phyloP scores from a whole-genome alignment of 2,113 vertebrate species.

The Todiramphus saurophagus region DNA sequence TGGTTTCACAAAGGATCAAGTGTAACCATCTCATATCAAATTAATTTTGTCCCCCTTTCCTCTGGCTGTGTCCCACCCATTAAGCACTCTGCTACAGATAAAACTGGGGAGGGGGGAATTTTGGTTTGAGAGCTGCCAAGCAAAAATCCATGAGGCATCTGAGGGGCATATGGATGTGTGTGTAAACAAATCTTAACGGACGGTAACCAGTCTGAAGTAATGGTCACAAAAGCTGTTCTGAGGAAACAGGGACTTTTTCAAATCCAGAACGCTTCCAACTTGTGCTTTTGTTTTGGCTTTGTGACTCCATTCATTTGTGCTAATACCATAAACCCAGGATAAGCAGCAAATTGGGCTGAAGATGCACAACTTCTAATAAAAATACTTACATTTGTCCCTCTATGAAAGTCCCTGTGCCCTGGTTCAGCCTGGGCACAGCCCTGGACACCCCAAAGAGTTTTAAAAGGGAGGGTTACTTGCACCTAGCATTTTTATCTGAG shows the following conservation, averaged over 20 bases:
- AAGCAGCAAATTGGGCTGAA: neutral
- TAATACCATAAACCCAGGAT: neutral
- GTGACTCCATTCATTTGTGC: neutral
- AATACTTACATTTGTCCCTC: neutral
- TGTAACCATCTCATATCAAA: accelerated
- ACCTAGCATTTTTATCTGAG: neutral
- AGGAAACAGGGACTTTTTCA: neutral
- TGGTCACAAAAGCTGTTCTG: neutral
- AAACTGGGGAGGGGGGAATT: neutral
- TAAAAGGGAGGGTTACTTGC: neutral
- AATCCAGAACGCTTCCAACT: neutral
- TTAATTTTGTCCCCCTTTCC: neutral
- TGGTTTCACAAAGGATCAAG: neutral
- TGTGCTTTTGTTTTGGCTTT: neutral
- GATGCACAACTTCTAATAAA: neutral
- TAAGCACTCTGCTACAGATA: neutral
- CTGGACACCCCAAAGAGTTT: neutral
- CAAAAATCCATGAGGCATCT: neutral
- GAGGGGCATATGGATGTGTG: accelerated
- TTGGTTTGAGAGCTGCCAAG: neutral
- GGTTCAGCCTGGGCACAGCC: neutral
- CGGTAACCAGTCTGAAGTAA: neutral
- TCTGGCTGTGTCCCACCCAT: neutral
- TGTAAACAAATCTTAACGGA: neutral
- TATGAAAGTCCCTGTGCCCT: neutral